phyloP scores from a whole-genome alignment of 92 coral and sea anemone species.

The Diadumene lineata region DNA sequence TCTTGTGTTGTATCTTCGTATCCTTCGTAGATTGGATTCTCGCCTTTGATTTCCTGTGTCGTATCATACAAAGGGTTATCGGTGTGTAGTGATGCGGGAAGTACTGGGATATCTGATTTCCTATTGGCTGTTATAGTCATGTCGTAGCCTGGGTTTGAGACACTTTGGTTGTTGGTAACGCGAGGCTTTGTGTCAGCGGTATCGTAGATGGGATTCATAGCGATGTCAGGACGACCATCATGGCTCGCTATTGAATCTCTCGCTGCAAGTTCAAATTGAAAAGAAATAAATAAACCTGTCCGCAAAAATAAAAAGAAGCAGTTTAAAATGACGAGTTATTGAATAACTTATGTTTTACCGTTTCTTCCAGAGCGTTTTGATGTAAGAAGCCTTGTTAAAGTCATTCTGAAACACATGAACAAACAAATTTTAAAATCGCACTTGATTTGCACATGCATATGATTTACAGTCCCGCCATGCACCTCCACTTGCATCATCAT shows the following conservation, averaged over 20 bases:
- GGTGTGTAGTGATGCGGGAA: conserved; percentile 35
- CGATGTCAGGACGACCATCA: conserved; percentile 28
- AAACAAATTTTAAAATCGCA: too few relatives aligned
- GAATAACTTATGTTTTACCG: too few relatives aligned
- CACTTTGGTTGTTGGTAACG: conserved; percentile 2
- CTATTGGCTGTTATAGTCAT: conserved; percentile 33
- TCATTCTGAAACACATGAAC: too few relatives aligned
- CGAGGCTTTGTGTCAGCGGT: conserved; percentile 5
- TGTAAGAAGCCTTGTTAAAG: too few relatives aligned
- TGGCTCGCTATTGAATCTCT: conserved; percentile 22
- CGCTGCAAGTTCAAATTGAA: neutral
- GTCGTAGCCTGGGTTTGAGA: conserved; percentile 61
- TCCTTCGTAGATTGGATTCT: conserved; percentile 42
- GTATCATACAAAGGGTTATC: conserved; percentile 57
- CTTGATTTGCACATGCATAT: too few relatives aligned
- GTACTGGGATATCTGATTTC: neutral
- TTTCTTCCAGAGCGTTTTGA: too few relatives aligned
- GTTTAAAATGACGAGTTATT: too few relatives aligned
- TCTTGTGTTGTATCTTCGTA: neutral
- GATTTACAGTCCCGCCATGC: too few relatives aligned
- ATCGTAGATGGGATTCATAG: conserved; percentile 58
- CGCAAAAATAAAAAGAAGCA: too few relatives aligned
- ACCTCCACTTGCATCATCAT: too few relatives aligned
- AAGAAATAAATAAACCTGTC: too few relatives aligned
- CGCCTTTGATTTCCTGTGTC: conserved; percentile 21